Percentiles rank a stretch among this genome's conserved stretches.
Evolutionary conservation across 2,113 vertebrate genomes (phyloP).

Genomic region (Empidonax alnorum): DNA sequence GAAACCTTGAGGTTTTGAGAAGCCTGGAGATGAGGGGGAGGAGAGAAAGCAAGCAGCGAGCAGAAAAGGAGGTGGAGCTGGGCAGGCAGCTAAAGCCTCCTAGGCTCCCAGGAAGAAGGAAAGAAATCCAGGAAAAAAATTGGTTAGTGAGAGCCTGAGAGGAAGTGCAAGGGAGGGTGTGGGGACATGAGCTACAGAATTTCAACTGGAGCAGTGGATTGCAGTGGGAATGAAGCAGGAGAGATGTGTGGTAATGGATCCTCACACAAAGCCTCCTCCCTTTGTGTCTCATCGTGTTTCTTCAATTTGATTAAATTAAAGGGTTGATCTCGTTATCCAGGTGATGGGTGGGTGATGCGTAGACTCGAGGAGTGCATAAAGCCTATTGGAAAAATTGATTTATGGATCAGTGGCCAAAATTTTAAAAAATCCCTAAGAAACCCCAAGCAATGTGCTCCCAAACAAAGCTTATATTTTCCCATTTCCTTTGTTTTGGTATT

Average conservation of each 20-base stretch:
- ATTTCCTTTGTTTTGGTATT: background rate
- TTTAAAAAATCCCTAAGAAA: background rate
- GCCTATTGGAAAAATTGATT: background rate
- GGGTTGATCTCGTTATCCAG: background rate
- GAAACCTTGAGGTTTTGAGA: constrained; percentile 36
- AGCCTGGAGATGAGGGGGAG: constrained; percentile 30
- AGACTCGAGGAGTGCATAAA: background rate
- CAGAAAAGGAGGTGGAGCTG: constrained; percentile 50
- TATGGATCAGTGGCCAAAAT: background rate
- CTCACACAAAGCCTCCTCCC: background rate
- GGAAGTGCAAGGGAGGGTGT: background rate
- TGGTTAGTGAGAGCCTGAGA: background rate
- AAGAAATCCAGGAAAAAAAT: background rate
- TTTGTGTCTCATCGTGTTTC: background rate
- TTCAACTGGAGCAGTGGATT: background rate
- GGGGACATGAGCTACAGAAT: background rate
- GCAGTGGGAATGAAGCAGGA: background rate
- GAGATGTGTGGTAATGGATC: background rate
- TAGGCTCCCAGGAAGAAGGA: background rate
- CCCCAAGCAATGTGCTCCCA: background rate
- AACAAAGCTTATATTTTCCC: background rate
- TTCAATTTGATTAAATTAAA: constrained; percentile 15
- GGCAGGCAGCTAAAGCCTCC: background rate
- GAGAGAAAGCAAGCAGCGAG: constrained; percentile 18
- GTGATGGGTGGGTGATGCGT: background rate